Evolutionary conservation across 2,113 vertebrate genomes (phyloP), one percentile per base, ranked within the genome.

Genomic region (Malurus alboscapulatus): DNA sequence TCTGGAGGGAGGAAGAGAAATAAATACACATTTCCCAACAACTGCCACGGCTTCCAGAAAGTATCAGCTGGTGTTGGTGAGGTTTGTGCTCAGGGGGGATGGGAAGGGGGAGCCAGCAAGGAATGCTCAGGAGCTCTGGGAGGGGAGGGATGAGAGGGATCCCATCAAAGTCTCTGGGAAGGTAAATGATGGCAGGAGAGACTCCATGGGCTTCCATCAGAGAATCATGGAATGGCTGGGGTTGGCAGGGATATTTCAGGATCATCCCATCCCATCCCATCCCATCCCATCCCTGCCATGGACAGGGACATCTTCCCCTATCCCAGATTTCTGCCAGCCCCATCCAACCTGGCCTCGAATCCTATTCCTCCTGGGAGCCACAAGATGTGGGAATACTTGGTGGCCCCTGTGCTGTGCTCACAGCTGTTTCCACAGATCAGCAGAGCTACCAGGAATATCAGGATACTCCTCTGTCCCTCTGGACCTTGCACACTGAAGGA

Each of bases 1-100:
- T 44, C 21, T 3, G 45, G 68, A 65, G 50, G 34, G 47, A 92
- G 86, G 67, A 96, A 91, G 67, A 94, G 81, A 96, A 96, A 96
- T 87, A 96, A 96, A 96, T 84, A 90, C 13, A 68, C 59, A 2
- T 61, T 95, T 87, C 93, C 82, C 84, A 91, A 14, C 15, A 34
- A 79, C 10, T 66, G 91, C 50, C 62, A 44, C 2, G 2, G 72
- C 88, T 95, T 96, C 92, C 95, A 92, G 91, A 74, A 93, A 68
- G 53, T 26, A 42, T 88, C 85, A 58, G 87, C 51, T 66, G 82
- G 61, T 25, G 72, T 61, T 10, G 48, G 47, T 14, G 58, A 61
- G 79, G 48, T 19, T 17, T 61, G 69, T n/a, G 4, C 30, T 30
- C 2, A 32, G 34, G 24, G 38, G 53, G 24, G 81, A 21, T 0